Evolutionary conservation across 30 jellyfish, hydroid and myxozoan genomes (phyloP).

Genomic region (Aurelia sp.): DNA sequence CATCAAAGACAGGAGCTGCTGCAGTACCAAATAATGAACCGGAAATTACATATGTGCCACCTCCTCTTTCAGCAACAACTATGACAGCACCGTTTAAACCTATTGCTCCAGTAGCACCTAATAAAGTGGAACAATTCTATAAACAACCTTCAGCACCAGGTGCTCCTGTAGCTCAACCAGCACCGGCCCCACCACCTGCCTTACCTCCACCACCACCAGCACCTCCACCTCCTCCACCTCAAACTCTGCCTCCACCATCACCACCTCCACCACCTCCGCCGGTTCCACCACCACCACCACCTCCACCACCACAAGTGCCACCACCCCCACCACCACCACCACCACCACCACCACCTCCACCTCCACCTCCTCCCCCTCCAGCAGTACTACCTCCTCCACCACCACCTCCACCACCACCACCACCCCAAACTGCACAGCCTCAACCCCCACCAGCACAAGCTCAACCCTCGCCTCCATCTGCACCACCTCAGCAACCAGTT

Average conservation of each 20-base stretch:
- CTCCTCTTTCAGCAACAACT: constrained; percentile 16
- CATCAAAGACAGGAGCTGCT: constrained; percentile 3
- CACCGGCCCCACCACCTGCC: constrained; percentile 89
- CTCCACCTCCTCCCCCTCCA: constrained; percentile 73
- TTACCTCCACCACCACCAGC: constrained; percentile 90
- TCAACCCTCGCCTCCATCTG: constrained; percentile 20
- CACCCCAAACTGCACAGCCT: constrained; percentile 65
- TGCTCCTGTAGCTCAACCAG: constrained; percentile 80
- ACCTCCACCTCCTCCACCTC: constrained; percentile 57
- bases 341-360: constrained; percentile 75
- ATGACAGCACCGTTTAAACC: constrained; percentile 44
- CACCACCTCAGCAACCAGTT: constrained; percentile 52
- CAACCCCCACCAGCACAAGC: constrained; percentile 35
- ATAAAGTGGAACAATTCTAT: constrained; percentile 11
- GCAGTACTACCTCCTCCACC: constrained; percentile 79
- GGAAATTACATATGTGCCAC: constrained; percentile 27
- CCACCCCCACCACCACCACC: constrained; percentile 76
- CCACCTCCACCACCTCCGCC: constrained; percentile 60
- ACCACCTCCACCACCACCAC: constrained; percentile 93
- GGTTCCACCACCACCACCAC: constrained; percentile 76
- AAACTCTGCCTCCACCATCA: constrained; percentile 41
- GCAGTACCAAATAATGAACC: constrained; percentile 45
- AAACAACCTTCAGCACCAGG: constrained; percentile 45
- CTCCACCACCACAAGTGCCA: constrained; percentile 61
- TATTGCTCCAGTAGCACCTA: constrained; percentile 16